Evolutionary conservation across 2,113 vertebrate species (phyloP), one percentile per base, ranked within the genome.

Genomic region (Machaerirhynchus nigripectus): DNA sequence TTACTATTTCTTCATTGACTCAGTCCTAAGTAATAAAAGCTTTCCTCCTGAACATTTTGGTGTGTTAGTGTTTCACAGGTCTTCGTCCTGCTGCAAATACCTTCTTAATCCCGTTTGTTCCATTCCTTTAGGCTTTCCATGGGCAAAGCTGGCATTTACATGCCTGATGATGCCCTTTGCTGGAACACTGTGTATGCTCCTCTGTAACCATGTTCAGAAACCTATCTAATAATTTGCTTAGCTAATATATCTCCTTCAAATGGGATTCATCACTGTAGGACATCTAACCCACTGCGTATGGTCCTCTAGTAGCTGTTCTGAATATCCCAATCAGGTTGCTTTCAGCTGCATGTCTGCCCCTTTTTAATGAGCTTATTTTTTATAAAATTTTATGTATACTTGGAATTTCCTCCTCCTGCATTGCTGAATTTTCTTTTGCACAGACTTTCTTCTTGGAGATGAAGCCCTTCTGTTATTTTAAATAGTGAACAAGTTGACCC

Each of bases 381-480:
- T 22, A 24, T 6, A 70, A 47, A 16, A 23, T 77, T 78, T 57
- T 59, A 52, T 2, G 7, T 84, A 26, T 42, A 61, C 12, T 53
- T 70, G 50, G 40, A 83, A 90, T 88, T 87, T 85, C 22, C 15
- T 78, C 82, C 22, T 71, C 35, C 55, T n/a, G 42, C 23, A 17
- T n/a, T 35, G 50, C 42, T 63, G 21, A 69, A 55, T 80, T 92
- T 73, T 50, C 50, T 74, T 90, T 89, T 70, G 46, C 64, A 37
- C 33, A 80, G 50, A 50, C 16, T 39, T 90, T 74, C n/a, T 63
- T 10, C 46, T 42, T 42, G 55, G 46, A 77, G 56, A 19, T 10
- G 37, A 92, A 92, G 26, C 23, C 13, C 63, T 79, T 82, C 86
- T 90, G 83, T 93, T 77, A 93, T 93, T 94, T 74, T 84, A 84